Conservation (phyloP, 2,113 vertebrate genomes). For the Donacobius atricapilla region DNA sequence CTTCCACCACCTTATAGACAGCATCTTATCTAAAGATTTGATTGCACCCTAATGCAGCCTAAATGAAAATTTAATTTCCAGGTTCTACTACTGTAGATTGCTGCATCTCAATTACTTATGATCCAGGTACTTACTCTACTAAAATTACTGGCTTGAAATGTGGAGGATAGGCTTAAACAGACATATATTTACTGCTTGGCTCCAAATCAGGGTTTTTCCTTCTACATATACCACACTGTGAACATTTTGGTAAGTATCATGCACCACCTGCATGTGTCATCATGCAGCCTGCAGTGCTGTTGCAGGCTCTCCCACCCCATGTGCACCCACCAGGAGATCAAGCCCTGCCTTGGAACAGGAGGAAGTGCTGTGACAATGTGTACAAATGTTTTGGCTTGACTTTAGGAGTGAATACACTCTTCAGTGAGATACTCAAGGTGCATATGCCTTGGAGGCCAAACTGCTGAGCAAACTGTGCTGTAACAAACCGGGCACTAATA, state of each 20-base stretch:
- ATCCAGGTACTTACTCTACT: background rate
- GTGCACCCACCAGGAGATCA: background rate
- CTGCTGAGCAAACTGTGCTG: background rate
- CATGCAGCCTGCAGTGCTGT: too few species aligned
- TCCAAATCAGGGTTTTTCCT: background rate
- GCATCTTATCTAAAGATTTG: background rate
- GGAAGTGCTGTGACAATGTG: background rate
- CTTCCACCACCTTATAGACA: background rate
- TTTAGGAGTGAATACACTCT: background rate
- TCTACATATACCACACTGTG: background rate
- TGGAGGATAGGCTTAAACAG: background rate
- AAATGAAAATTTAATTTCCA: background rate
- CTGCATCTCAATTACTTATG: background rate
- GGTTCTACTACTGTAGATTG: background rate
- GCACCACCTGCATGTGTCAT: too few species aligned
- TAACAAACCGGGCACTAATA: background rate
- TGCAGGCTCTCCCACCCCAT: fast-evolving
- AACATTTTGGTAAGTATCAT: background rate
- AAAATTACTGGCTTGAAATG: background rate
- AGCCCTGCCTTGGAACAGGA: background rate
- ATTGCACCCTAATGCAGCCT: background rate
- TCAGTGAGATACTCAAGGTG: background rate
- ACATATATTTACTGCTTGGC: background rate
- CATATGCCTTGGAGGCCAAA: background rate
- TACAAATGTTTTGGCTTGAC: background rate